Percentiles rank a stretch among this genome's conserved stretches.
phyloP scores from a whole-genome alignment of 2,888 invertebrate genomes.

The Rapana venosa region DNA sequence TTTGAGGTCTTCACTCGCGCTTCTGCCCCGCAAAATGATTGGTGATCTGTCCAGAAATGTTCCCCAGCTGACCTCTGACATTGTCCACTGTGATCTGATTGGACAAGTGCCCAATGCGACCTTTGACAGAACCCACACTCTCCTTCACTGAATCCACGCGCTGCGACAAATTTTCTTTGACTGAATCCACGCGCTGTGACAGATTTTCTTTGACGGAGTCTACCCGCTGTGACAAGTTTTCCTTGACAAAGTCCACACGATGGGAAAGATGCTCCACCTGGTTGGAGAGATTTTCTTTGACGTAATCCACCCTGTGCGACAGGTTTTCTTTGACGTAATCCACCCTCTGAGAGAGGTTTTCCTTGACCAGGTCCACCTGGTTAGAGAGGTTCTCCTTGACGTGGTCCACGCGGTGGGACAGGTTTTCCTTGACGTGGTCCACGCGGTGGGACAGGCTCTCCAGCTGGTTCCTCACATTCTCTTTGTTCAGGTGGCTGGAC shows the following conservation, averaged over 20 bases:
- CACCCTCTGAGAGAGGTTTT: constrained; percentile 16
- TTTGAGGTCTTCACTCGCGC: background rate
- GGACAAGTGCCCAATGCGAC: constrained; percentile 11
- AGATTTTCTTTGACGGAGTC: constrained; percentile 29
- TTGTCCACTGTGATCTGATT: constrained; percentile 23
- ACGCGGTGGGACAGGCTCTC: constrained; percentile 12
- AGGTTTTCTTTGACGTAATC: constrained; percentile 28
- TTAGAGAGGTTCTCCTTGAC: constrained; percentile 25
- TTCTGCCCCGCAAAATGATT: background rate
- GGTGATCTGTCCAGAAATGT: constrained; percentile 6
- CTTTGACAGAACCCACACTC: constrained; percentile 13
- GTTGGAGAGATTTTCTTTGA: constrained; percentile 15
- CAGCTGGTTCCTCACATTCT: constrained; percentile 18
- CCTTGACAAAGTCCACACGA: constrained; percentile 7
- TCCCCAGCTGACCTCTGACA: constrained; percentile 21
- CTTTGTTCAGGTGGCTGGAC: constrained; percentile 36
- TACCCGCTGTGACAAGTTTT: constrained; percentile 3
- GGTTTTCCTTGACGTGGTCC: constrained; percentile 22
- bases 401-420: constrained; percentile 13
- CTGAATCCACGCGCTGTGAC: constrained; percentile 15
- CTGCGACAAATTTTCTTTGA: background rate
- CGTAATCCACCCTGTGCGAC: background rate
- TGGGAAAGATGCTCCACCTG: background rate
- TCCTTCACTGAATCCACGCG: background rate
- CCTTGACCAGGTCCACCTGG: constrained; percentile 20